Base-by-base conservation (phyloP, 2,113 vertebrate species). In the Heterotilapia buettikoferi region DNA sequence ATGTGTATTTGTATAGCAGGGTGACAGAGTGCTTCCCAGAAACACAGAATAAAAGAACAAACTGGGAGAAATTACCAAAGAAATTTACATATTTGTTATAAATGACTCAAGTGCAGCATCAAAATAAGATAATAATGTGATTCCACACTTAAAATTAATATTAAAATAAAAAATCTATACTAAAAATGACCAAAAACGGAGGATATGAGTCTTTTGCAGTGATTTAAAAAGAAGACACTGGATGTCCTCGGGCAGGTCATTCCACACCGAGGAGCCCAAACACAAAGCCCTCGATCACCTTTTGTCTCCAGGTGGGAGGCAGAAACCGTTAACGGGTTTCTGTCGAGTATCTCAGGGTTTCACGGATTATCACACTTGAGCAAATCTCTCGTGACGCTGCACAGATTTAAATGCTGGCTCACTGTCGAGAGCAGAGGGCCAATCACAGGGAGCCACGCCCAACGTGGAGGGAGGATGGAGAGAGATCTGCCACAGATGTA, bases 11-110 rank as follows among this genome's bases (percentile, higher is more conserved):
- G 33, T 66, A 66, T 38, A 13, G 33, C 61, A 38, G 19, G 19
- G 33, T 66, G n/a, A 66, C 61, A 1, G 31, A 66, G 33, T 2
- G 4, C 59, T 63, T 63, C 31, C 0, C 31, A n/a, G 61, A 0
- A 38, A 38, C 61, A 0, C 0, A n/a, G 19, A 66, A 7, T 66
- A 66, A 66, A 66, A 3, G 0, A 66, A 36, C 61, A 66, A 66
- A 66, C 0, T 66, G 19, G 33, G 31, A 66, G 9, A 38, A 38
- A 13, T 66, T 38, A 12, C 10, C 19, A n/a, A 66, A 38, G 18
- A n/a, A 66, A 38, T 66, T 13, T 38, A 66, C 19, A 38, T 21
- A 13, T 21, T n/a, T 21, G 33, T 66, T 21, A 66, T n/a, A 66
- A 66, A 5, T 38, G 19, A 0, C 19, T 66, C 1, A 66, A 38